Percentiles rank a stretch among this genome's conserved stretches.
phyloP scores from a whole-genome alignment of 2,888 invertebrate genomes.

The Heliconius ethilla region DNA sequence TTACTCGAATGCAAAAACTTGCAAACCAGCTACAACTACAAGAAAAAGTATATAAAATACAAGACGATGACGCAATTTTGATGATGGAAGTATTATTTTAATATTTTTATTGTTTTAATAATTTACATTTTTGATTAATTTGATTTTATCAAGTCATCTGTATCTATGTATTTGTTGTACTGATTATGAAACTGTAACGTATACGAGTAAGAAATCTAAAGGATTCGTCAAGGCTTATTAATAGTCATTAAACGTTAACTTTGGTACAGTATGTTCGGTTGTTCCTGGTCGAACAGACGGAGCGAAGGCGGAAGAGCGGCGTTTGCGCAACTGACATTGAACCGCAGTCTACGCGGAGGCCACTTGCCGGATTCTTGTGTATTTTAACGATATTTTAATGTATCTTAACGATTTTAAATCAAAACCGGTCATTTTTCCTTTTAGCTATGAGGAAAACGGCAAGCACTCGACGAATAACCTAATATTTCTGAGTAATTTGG shows the following conservation, averaged over 20 bases:
- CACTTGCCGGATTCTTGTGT: conserved; percentile 69
- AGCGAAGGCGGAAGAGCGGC: conserved; percentile 71
- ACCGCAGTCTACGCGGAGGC: conserved; percentile 73
- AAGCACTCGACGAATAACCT: conserved; percentile 20
- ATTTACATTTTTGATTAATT: conserved; percentile 14
- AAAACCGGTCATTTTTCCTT: conserved; percentile 44
- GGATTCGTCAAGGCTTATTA: not conserved
- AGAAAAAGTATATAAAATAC: conserved; percentile 26
- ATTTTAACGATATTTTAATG: conserved; percentile 64
- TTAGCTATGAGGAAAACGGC: conserved; percentile 59
- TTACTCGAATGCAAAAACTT: conserved; percentile 24
- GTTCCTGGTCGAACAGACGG: conserved; percentile 68
- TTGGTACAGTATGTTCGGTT: conserved; percentile 58
- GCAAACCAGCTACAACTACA: not conserved
- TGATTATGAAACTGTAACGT: not conserved
- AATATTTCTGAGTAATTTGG: conserved; percentile 63
- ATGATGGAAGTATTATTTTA: conserved; percentile 22
- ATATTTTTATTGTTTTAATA: conserved; percentile 6
- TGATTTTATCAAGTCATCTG: not conserved
- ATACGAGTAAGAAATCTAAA: too few species aligned
- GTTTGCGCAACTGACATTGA: conserved; percentile 82
- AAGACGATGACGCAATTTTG: conserved; percentile 31
- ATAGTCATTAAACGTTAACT: conserved; percentile 50
- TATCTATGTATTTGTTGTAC: not conserved
- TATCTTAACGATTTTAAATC: conserved; percentile 47